phyloP scores from a whole-genome alignment of 2,113 vertebrate genomes.

The Cryptoleucopteryx plumbea region DNA sequence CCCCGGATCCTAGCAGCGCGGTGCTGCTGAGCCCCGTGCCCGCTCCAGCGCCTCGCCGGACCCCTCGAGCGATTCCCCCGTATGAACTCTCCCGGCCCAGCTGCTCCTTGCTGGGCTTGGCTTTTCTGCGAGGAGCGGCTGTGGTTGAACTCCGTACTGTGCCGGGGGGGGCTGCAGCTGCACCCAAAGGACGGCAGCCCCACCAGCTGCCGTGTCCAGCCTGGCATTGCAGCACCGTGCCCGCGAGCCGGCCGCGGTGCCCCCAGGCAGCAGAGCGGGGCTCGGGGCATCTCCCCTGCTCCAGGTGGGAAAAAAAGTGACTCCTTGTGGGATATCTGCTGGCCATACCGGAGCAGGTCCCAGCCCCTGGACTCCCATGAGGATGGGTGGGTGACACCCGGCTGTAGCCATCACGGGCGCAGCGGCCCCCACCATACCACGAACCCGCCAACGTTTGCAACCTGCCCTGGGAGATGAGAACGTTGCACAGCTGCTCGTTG shows the following conservation, averaged over 20 bases:
- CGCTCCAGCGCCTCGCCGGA: background rate
- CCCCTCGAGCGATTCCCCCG: background rate
- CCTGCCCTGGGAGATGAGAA: background rate
- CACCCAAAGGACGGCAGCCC: background rate
- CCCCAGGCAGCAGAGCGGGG: background rate
- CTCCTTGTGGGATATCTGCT: background rate
- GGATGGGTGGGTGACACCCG: background rate
- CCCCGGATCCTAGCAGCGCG: too few relatives aligned
- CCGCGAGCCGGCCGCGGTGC: background rate
- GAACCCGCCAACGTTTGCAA: background rate
- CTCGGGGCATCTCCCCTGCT: background rate
- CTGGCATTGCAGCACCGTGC: background rate
- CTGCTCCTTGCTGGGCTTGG: background rate
- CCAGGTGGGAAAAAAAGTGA: background rate
- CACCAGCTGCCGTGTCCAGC: fast-evolving
- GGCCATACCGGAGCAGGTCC: fast-evolving
- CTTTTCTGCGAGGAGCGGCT: background rate
- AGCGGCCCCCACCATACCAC: fast-evolving
- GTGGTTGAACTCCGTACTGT: fast-evolving
- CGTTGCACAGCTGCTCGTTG: background rate
- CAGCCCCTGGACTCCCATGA: background rate
- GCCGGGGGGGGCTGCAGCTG: background rate
- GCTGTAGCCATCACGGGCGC: fast-evolving
- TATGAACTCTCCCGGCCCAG: background rate
- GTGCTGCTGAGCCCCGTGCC: background rate